A percentile compares a stretch with the other conserved stretches of the same genome.
These are phyloP conservation scores for Acrobeloides nanus DNA, from an alignment of 2,888 invertebrate species.

Conservation along the genomic window DNA sequence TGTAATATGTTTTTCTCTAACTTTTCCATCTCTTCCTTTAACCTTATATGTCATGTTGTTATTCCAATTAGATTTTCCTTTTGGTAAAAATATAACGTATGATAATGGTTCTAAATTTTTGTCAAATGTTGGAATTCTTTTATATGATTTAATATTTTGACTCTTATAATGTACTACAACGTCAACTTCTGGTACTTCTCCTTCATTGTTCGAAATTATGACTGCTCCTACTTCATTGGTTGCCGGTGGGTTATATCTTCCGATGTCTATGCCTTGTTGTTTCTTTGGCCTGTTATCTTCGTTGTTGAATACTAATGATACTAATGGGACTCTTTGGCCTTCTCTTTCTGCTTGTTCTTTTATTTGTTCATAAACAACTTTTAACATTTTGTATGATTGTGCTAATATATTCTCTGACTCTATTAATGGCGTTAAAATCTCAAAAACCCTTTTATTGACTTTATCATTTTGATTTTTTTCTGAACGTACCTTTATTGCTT, in stretches of 20 bases:
- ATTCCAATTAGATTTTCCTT: slow-evolving; percentile 8
- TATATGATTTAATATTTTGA: too few relatives aligned
- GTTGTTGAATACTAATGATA: too few relatives aligned
- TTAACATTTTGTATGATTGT: slow-evolving; percentile 6
- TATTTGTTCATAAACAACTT: background rate
- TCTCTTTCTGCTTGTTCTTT: slow-evolving; percentile 7
- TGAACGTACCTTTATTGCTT: too few relatives aligned
- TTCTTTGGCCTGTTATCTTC: too few relatives aligned
- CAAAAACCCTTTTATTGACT: too few relatives aligned
- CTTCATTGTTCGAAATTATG: slow-evolving; percentile 7
- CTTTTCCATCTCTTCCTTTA: background rate
- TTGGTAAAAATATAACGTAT: slow-evolving; percentile 4
- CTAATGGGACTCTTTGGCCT: too few relatives aligned
- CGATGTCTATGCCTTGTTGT: slow-evolving; percentile 4
- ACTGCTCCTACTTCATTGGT: slow-evolving; percentile 18
- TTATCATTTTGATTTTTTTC: too few relatives aligned
- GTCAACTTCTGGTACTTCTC: slow-evolving; percentile 10
- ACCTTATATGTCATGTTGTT: slow-evolving; percentile 4
- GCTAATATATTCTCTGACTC: slow-evolving; percentile 2
- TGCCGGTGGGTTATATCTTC: slow-evolving; percentile 16
- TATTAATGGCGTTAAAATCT: too few relatives aligned
- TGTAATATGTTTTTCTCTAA: background rate
- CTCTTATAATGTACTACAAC: slow-evolving; percentile 15
- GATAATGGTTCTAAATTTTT: slow-evolving; percentile 11
- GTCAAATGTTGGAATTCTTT: too few relatives aligned